A percentile compares a stretch with the other conserved stretches of the same genome.
Evolutionary conservation across 2,888 invertebrate species (phyloP).

Genomic region (Cetonia aurata): DNA sequence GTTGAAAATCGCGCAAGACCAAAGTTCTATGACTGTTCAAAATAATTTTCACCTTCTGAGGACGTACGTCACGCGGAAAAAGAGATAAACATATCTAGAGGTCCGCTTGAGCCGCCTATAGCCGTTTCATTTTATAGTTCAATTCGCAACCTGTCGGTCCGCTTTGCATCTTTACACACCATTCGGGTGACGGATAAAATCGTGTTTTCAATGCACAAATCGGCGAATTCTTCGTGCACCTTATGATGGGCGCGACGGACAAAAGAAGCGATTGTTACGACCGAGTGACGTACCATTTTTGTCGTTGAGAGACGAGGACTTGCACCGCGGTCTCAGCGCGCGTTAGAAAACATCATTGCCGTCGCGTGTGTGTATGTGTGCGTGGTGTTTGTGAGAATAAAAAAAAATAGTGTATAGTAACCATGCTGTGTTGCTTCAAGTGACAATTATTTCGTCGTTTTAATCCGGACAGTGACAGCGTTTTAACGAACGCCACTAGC

Average conservation of each 20-base stretch:
- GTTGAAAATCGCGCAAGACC: conserved; percentile 46
- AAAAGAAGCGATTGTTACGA: too few species aligned
- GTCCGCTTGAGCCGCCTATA: conserved; percentile 29
- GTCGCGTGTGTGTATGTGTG: conserved; percentile 16
- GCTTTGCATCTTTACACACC: conserved; percentile 45
- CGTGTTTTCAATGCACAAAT: too few species aligned
- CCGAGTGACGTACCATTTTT: too few species aligned
- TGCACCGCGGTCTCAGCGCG: too few species aligned
- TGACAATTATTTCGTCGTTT: conserved; percentile 33
- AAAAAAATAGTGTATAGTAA: conserved; percentile 21
- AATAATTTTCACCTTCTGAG: conserved; percentile 51
- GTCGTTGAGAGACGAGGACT: too few species aligned
- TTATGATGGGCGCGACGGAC: too few species aligned
- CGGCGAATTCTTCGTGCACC: too few species aligned
- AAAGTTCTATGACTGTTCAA: conserved; percentile 56
- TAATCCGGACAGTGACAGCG: neutral
- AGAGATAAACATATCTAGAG: conserved; percentile 48
- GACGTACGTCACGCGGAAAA: conserved; percentile 49
- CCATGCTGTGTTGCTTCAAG: conserved; percentile 47
- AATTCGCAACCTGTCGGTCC: conserved; percentile 53
- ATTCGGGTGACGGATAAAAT: too few species aligned
- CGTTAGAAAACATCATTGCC: neutral
- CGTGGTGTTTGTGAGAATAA: conserved; percentile 9
- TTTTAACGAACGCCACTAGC: conserved; percentile 7
- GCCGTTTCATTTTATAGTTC: conserved; percentile 50